Evolutionary conservation across 2,888 invertebrate genomes (phyloP).

Genomic region (Pseudeuparius sepicola): DNA sequence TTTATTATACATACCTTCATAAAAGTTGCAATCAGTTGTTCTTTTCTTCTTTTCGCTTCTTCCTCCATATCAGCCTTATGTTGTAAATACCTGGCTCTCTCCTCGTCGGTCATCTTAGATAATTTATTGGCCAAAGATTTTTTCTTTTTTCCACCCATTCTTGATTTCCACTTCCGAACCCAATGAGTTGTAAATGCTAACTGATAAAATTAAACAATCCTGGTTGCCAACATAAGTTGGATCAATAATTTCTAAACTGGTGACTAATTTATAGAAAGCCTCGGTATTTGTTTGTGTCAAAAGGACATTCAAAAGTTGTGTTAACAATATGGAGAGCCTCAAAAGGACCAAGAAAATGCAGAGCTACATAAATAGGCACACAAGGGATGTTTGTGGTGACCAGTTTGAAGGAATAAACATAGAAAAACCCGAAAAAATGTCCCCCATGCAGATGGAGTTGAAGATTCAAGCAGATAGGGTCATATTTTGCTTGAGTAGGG

Average conservation of each 20-base stretch:
- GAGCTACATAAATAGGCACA: too few species aligned
- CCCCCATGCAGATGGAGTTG: slow-evolving; percentile 37
- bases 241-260: too few species aligned
- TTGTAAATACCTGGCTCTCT: slow-evolving; percentile 68
- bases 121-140: slow-evolving; percentile 65
- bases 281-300: too few species aligned
- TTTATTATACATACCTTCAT: slow-evolving; percentile 56
- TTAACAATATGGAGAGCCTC: too few species aligned
- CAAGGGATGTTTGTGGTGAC: too few species aligned
- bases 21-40: slow-evolving; percentile 68
- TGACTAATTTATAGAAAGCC: too few species aligned
- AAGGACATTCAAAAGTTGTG: too few species aligned
- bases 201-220: too few species aligned
- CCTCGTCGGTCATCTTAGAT: slow-evolving; percentile 78
- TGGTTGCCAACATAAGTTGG: too few species aligned
- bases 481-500: slow-evolving; percentile 43
- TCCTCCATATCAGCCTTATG: slow-evolving; percentile 74
- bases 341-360: too few species aligned
- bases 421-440: slow-evolving; percentile 18
- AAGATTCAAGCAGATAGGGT: slow-evolving; percentile 48
- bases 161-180: slow-evolving; percentile 13
- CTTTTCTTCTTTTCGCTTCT: slow-evolving; percentile 67
- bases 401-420: slow-evolving; percentile 14
- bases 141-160: slow-evolving; percentile 46
- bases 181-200: too few species aligned